Percentiles rank a stretch among this genome's conserved stretches.
Conservation (phyloP, 2,113 vertebrate species). For the Castor canadensis region DNA sequence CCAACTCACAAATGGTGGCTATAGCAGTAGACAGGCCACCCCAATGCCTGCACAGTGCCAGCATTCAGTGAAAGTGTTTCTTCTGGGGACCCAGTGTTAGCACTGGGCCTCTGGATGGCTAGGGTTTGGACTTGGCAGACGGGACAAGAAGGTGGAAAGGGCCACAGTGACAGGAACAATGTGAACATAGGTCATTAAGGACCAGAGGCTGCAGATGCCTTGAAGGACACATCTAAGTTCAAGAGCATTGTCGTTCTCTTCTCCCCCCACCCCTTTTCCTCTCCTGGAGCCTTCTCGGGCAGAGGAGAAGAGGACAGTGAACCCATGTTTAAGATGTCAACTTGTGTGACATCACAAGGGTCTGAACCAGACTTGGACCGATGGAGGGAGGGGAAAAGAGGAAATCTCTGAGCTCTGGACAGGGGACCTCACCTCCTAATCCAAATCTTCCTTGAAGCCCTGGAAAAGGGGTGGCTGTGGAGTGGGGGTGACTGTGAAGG, state of each 20-base stretch:
- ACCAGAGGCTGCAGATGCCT: fast-evolving
- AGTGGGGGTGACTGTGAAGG: neutral
- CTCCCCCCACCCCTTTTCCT: too few relatives aligned
- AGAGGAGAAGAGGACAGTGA: neutral
- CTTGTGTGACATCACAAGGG: neutral
- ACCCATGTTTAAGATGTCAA: neutral
- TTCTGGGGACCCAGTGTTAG: neutral
- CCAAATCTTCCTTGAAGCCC: neutral
- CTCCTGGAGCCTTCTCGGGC: neutral
- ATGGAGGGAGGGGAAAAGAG: neutral
- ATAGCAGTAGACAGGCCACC: fast-evolving
- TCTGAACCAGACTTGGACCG: neutral
- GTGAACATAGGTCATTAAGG: fast-evolving
- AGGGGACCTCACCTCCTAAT: neutral
- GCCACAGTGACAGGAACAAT: neutral
- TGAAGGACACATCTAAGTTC: fast-evolving
- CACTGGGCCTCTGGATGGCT: neutral
- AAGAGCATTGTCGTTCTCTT: too few relatives aligned
- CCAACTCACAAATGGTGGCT: neutral
- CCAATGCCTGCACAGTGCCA: fast-evolving
- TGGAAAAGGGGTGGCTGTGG: too few relatives aligned
- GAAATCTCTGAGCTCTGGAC: neutral
- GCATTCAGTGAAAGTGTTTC: neutral
- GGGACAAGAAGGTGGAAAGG: neutral
- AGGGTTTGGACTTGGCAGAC: neutral